These are phyloP conservation scores for Psophia crepitans DNA, from an alignment of 2,113 vertebrate species.

Conservation along the genomic window DNA sequence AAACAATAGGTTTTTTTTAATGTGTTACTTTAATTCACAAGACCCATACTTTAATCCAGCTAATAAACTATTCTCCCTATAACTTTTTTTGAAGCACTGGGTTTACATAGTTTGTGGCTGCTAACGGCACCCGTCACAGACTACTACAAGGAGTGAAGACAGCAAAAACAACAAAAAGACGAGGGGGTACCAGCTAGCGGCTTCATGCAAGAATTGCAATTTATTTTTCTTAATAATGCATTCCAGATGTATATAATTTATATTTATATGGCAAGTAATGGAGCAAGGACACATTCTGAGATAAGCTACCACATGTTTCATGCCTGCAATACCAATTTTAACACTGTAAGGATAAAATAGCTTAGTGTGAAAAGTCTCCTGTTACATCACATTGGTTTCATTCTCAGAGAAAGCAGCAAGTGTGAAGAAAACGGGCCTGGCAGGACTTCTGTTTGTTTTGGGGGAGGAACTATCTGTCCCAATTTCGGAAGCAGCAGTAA, in stretches of 20 bases:
- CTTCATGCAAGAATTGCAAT: not conserved
- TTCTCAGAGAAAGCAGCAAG: not conserved
- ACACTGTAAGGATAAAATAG: not conserved
- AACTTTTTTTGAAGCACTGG: not conserved
- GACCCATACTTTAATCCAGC: not conserved
- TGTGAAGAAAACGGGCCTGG: not conserved
- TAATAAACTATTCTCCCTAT: not conserved
- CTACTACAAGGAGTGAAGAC: not conserved
- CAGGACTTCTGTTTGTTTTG: conserved; percentile 12
- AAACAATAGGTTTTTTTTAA: not conserved
- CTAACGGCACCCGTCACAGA: not conserved
- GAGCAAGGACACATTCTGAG: not conserved
- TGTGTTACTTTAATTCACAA: not conserved
- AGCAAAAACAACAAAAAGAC: not conserved
- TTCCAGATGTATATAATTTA: not conserved
- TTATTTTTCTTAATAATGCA: not conserved
- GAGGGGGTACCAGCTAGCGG: not conserved
- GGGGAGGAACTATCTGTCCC: conserved; percentile 38
- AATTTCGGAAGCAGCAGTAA: not conserved
- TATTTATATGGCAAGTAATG: not conserved
- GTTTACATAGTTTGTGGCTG: not conserved
- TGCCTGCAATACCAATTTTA: not conserved
- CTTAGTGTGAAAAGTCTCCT: not conserved
- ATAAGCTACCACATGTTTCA: not conserved
- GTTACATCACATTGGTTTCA: not conserved